A percentile compares a stretch with the other conserved stretches of the same genome.
phyloP scores from a whole-genome alignment of 2,888 invertebrate species.

The Heliconius ethilla region DNA sequence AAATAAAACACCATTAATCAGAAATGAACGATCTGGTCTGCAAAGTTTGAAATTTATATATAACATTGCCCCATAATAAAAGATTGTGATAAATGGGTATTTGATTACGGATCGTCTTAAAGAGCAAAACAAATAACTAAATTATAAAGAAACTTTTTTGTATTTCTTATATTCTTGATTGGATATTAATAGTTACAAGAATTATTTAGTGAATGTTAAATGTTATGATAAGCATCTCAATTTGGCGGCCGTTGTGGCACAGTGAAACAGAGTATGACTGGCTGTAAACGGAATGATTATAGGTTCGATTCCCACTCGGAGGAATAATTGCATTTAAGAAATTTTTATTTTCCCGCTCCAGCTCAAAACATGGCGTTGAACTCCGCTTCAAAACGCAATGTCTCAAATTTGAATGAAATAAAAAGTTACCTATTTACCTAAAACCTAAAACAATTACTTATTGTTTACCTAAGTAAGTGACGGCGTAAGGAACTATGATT shows the following conservation, averaged over 20 bases:
- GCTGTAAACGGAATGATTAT: background rate
- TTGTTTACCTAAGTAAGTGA: too few species aligned
- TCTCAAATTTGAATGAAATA: too few species aligned
- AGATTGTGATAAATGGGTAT: slow-evolving; percentile 17
- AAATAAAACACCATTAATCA: slow-evolving; percentile 5
- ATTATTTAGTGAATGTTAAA: background rate
- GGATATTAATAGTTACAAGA: slow-evolving; percentile 12
- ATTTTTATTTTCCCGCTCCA: too few species aligned
- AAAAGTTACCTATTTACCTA: too few species aligned
- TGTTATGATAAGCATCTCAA: background rate
- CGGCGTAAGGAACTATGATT: too few species aligned
- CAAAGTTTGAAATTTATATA: slow-evolving; percentile 6
- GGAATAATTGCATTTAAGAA: background rate
- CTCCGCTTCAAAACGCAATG: too few species aligned
- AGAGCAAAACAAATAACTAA: slow-evolving; percentile 23
- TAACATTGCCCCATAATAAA: slow-evolving; percentile 18
- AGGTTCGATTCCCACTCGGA: background rate
- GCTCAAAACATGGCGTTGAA: too few species aligned
- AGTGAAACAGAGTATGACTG: background rate
- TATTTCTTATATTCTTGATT: slow-evolving; percentile 16
- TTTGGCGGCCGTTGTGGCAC: background rate
- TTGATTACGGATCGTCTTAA: slow-evolving; percentile 23
- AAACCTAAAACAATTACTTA: too few species aligned
- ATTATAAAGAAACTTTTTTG: slow-evolving; percentile 11
- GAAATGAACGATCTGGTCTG: background rate